Base-by-base conservation (phyloP, 2,797 vertebrate species). In the Babyrousa celebensis region DNA sequence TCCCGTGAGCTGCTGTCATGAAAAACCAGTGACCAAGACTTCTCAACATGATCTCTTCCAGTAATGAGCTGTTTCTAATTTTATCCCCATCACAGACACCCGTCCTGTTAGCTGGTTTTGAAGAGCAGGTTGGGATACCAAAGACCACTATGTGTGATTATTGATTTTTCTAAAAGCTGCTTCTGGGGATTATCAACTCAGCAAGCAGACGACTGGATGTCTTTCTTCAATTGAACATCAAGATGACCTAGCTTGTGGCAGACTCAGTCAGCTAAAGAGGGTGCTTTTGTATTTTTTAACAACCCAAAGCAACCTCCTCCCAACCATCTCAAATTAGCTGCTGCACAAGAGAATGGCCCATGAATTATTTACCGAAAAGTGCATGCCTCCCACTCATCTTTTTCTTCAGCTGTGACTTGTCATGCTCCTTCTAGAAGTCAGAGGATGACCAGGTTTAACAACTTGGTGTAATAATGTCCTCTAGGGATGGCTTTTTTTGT, bases 11-110 rank as follows among this genome's bases (percentile, higher is more conserved):
- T 97, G 82, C 96, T 95, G 43, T 91, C 60, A 25, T 95, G 82
- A 97, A 95, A 97, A 95, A 60, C 77, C 27, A 83, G 48, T 12
- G 14, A 74, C 72, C 94, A 91, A 95, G 83, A 95, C 74, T 90
- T 97, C 86, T 95, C 95, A 95, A 36, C 82, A 91, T 43, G 75
- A 95, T 82, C 75, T 97, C 68, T 95, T 93, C 62, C 58, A 78
- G 56, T 97, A 98, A 98, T 98, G 97, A 97, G 91, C 83, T 68
- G 9, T 90, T 98, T 98, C 93, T 98, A 96, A 93, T 74, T 98
- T 98, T 97, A 97, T 91, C 85, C 56, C 87, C 68, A 97, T 95
- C 96, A 87, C 52, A 97, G 90, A 36, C 36, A 74, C 56, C 93
- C 92, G 92, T 54, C 62, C 91, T 52, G 90, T 94, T 97, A 97